These are phyloP conservation scores for Ictidomys tridecemlineatus DNA, from an alignment of 2,113 vertebrate species.

Conservation along the genomic window DNA sequence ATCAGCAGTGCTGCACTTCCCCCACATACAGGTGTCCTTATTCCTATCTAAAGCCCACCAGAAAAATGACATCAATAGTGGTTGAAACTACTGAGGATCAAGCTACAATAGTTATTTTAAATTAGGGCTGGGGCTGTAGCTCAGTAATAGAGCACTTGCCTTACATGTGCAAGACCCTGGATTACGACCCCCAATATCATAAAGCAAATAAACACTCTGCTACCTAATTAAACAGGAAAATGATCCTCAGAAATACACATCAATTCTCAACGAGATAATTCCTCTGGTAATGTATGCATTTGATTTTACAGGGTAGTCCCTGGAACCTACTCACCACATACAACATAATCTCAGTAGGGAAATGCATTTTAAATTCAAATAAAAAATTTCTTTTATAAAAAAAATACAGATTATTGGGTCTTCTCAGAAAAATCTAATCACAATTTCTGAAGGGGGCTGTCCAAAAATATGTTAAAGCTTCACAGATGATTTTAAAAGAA, in stretches of 20 bases:
- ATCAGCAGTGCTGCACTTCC: background rate
- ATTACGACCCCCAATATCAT: background rate
- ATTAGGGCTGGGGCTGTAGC: no score
- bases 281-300: background rate
- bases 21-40: background rate
- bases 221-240: constrained; percentile 17
- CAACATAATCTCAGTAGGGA: background rate
- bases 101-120: background rate
- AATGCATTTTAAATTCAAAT: constrained; percentile 2
- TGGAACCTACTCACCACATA: background rate
- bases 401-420: background rate
- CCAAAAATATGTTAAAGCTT: background rate
- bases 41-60: background rate
- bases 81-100: background rate
- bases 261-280: background rate
- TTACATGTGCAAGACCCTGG: background rate
- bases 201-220: background rate
- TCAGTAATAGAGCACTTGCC: background rate
- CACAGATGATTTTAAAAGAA: background rate
- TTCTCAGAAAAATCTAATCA: background rate
- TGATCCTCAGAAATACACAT: background rate
- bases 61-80: background rate
- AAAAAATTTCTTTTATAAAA: background rate
- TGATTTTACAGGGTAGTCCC: background rate
- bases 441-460: background rate